Conservation (phyloP, 2,113 vertebrate species). For the Plectropomus leopardus region DNA sequence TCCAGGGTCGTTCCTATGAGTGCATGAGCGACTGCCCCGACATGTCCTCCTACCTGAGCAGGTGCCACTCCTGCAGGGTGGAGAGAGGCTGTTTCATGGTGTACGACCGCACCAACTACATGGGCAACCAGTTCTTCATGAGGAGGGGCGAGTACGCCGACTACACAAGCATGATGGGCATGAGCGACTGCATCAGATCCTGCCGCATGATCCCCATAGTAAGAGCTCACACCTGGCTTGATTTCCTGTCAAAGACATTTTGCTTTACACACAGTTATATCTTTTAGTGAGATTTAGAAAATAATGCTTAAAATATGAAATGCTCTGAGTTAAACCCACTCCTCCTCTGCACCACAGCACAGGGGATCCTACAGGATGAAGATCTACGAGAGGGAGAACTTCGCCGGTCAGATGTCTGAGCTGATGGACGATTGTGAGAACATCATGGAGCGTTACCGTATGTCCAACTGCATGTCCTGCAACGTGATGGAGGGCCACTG, state of each 20-base stretch:
- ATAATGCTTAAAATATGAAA: neutral
- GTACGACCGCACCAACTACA: conserved; percentile 76
- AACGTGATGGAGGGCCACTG: conserved; percentile 86
- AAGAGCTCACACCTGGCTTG: neutral
- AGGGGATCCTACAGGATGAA: conserved; percentile 82
- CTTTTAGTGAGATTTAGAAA: neutral
- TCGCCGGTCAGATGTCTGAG: conserved; percentile 81
- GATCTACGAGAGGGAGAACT: conserved; percentile 86
- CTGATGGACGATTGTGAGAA: conserved; percentile 83
- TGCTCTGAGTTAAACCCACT: neutral
- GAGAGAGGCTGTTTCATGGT: conserved; percentile 82
- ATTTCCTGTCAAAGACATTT: neutral
- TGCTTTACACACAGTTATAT: neutral
- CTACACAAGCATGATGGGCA: conserved; percentile 78
- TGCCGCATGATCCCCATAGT: conserved; percentile 82
- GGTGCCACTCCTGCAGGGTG: conserved; percentile 77
- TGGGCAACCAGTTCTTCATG: conserved; percentile 81
- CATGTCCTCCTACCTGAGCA: conserved; percentile 78
- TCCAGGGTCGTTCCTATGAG: conserved; percentile 83
- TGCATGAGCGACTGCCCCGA: conserved; percentile 81
- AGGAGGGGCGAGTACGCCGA: conserved; percentile 79
- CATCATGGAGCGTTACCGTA: conserved; percentile 79
- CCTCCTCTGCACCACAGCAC: conserved; percentile 59
- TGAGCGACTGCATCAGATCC: conserved; percentile 77
- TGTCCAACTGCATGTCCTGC: conserved; percentile 85